Percentiles rank a stretch among this genome's conserved stretches.
Conservation (phyloP, 2,797 vertebrate species). For the Cetoscarus ocellatus region DNA sequence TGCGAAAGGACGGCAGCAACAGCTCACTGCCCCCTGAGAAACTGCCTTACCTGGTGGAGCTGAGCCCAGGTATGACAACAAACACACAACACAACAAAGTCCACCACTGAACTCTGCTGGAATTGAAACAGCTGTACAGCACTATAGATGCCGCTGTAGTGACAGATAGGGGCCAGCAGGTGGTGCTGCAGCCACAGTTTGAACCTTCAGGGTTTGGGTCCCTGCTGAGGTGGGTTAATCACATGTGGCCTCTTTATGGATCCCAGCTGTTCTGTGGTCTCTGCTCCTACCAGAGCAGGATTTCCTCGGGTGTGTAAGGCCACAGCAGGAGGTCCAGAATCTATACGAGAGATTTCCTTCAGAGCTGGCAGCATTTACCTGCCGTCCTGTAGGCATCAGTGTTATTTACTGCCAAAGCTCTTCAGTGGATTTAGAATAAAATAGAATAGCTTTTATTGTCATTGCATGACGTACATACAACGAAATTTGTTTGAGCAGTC, state of each 20-base stretch:
- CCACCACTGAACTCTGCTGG: no score
- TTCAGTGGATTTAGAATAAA: no score
- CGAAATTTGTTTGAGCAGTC: no score
- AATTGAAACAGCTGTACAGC: neutral
- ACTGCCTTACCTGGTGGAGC: conserved; percentile 96
- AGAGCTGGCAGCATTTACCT: neutral
- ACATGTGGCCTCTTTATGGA: conserved; percentile 15
- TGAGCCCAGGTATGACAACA: conserved; percentile 92
- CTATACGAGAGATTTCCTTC: neutral
- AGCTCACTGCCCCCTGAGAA: conserved; percentile 92
- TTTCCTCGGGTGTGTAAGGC: conserved; percentile 31
- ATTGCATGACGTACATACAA: no score
- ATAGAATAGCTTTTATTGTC: no score
- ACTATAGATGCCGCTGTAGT: conserved; percentile 7
- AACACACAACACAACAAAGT: neutral
- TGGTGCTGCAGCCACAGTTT: conserved; percentile 15
- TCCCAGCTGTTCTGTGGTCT: conserved; percentile 41
- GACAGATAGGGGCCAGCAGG: conserved; percentile 33
- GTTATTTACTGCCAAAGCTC: no score
- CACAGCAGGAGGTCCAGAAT: neutral
- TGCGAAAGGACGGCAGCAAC: conserved; percentile 85
- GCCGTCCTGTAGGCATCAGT: no score
- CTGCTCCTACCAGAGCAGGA: conserved; percentile 25
- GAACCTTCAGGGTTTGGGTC: conserved; percentile 1
- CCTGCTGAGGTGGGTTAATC: conserved; percentile 50